Evolutionary conservation across 2,797 vertebrate genomes (phyloP).

Genomic region (Eidolon dupreanum): DNA sequence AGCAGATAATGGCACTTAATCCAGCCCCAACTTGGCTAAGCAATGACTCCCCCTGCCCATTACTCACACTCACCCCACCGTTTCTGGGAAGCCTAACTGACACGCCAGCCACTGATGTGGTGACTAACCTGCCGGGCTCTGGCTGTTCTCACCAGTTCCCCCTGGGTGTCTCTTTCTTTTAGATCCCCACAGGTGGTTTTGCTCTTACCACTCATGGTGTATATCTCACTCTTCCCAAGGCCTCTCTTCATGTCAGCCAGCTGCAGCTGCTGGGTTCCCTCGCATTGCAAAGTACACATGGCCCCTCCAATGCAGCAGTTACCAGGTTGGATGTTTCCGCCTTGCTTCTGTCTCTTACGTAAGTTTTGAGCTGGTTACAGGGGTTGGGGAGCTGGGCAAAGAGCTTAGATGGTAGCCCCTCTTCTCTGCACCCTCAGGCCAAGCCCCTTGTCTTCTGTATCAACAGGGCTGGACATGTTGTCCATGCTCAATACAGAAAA

Average conservation of each 20-base stretch:
- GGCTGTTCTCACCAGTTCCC: background rate
- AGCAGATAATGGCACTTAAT: background rate
- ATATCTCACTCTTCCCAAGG: background rate
- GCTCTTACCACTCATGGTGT: background rate
- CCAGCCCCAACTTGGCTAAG: background rate
- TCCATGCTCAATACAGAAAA: background rate
- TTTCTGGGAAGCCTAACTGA: conserved; percentile 58
- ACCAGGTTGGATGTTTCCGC: background rate
- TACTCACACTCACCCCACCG: background rate
- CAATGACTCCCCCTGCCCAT: background rate
- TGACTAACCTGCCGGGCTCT: conserved; percentile 65
- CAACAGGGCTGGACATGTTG: background rate
- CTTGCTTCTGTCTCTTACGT: background rate
- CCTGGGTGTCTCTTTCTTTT: background rate
- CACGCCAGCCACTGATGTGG: conserved; percentile 39
- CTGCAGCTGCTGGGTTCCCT: background rate
- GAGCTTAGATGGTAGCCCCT: background rate
- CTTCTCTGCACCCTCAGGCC: background rate
- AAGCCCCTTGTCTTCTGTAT: background rate
- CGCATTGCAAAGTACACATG: background rate
- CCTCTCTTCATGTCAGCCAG: background rate
- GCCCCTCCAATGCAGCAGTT: background rate
- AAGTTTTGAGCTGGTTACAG: background rate
- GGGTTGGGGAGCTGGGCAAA: background rate
- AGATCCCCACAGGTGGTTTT: background rate